A percentile compares a stretch with the other conserved stretches of the same genome.
Evolutionary conservation across 2,888 invertebrate species (phyloP).

Genomic region (Microctonus hyperodae): DNA sequence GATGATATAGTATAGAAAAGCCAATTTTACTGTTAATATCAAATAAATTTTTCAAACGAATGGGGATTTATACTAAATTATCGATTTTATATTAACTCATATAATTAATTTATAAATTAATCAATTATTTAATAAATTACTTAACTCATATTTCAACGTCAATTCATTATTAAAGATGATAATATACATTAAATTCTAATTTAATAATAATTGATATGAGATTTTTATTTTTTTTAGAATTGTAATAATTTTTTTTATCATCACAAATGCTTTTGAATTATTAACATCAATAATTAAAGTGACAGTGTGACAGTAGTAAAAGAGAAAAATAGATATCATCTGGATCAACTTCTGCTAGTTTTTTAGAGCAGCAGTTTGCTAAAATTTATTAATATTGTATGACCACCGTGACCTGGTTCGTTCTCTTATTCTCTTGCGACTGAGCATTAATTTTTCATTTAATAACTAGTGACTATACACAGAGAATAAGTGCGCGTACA

Average conservation of each 20-base stretch:
- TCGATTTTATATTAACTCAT: neutral
- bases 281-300: constrained; percentile 3
- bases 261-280: neutral
- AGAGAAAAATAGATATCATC: too few relatives aligned
- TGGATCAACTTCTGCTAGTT: constrained; percentile 1
- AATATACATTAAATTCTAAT: too few relatives aligned
- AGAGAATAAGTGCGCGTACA: neutral
- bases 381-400: constrained; percentile 7
- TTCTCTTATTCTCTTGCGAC: constrained; percentile 17
- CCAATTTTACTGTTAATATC: neutral
- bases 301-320: neutral
- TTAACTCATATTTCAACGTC: too few relatives aligned
- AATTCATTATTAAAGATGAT: too few relatives aligned
- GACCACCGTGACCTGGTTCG: neutral
- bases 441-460: constrained; percentile 26
- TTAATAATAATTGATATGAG: too few relatives aligned
- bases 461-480: neutral
- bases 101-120: neutral
- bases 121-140: too few relatives aligned
- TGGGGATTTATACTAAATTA: neutral
- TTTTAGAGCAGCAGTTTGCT: constrained; percentile 5
- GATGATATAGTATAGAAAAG: neutral
- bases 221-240: neutral
- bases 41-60: neutral
- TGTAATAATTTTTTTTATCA: neutral